A percentile compares a stretch with the other conserved stretches of the same genome.
phyloP scores from a whole-genome alignment of 2,888 invertebrate species.

The Choristoneura rosaceana region DNA sequence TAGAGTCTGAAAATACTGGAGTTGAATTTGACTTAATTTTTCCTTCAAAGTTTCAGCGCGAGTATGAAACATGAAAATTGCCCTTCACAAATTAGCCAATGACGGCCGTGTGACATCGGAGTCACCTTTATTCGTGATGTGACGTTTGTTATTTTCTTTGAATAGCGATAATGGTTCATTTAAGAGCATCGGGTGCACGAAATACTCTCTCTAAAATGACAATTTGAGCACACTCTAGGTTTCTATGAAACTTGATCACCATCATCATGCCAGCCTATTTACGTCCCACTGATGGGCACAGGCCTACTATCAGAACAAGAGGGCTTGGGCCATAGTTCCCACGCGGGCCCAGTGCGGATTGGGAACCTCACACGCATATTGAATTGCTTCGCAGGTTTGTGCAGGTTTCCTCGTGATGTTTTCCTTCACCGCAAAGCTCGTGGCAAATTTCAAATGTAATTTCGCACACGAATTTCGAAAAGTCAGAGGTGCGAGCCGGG shows the following conservation, averaged over 20 bases:
- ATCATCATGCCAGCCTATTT: too few species aligned
- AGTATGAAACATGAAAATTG: background rate
- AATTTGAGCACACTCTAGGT: background rate
- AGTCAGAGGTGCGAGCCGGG: too few species aligned
- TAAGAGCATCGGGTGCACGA: background rate
- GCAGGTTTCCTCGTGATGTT: too few species aligned
- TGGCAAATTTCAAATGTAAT: too few species aligned
- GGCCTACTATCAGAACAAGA: too few species aligned
- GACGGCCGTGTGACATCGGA: background rate
- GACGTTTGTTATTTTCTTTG: background rate
- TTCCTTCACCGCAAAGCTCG: too few species aligned
- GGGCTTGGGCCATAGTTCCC: too few species aligned
- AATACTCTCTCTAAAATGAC: background rate
- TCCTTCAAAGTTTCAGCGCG: background rate
- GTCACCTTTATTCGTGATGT: conserved; percentile 5
- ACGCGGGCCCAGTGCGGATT: too few species aligned
- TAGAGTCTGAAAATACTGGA: background rate
- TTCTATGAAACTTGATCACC: background rate
- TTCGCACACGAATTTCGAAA: too few species aligned
- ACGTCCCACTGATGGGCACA: too few species aligned
- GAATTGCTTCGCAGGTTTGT: too few species aligned
- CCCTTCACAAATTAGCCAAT: conserved; percentile 1
- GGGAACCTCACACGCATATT: too few species aligned
- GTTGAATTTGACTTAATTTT: background rate
- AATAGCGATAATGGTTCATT: background rate